Base-by-base conservation (phyloP, 2,113 vertebrate species). In the Spea bombifrons region DNA sequence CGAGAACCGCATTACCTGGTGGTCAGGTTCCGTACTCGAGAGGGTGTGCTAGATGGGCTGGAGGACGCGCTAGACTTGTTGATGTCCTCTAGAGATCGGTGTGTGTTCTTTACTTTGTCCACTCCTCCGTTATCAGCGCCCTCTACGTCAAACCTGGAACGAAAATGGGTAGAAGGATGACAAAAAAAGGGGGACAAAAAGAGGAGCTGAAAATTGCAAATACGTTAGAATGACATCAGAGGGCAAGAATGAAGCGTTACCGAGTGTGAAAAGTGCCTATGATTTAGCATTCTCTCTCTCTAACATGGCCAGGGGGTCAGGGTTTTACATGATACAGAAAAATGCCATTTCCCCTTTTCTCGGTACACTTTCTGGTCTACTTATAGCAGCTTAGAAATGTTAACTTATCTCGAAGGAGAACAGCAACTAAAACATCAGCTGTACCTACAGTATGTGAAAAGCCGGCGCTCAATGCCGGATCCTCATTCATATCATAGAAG, bases 71-170 rank as follows among this genome's bases (percentile, higher is more conserved):
- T 83, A 53, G 87, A 92, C 78, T 87, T 92, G 85, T 83, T 94
- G 83, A 96, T 84, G 59, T 97, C 95, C 71, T 99, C 96, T 72
- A 91, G 69, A 0, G 95, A 95, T 12, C 89, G 87, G 16, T 97
- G 94, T 63, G 89, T 77, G 0, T 87, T 68, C 78, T 91, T 97
- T 57, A 84, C 86, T 85, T 88, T 82, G 50, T 86, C 82, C 0
- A 86, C 81, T 67, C 92, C 86, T 53, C 92, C 92, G 0, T 89
- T 94, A 80, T 97, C 95, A 0, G 86, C 0, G 8, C 76, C 85
- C 59, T 98, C 96, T 85, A 86, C 87, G 81, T 95, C 94, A 1
- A 88, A 91, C 89, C 96, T 99, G 88, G 70, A 57, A 66, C 7
- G 55, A 4, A 76, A 13, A 61, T n/a, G 71, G 47, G 47, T 6